Evolutionary conservation across 2,888 invertebrate genomes (phyloP), one percentile per base, ranked within the genome.

Genomic region (Malacosoma neustria): DNA sequence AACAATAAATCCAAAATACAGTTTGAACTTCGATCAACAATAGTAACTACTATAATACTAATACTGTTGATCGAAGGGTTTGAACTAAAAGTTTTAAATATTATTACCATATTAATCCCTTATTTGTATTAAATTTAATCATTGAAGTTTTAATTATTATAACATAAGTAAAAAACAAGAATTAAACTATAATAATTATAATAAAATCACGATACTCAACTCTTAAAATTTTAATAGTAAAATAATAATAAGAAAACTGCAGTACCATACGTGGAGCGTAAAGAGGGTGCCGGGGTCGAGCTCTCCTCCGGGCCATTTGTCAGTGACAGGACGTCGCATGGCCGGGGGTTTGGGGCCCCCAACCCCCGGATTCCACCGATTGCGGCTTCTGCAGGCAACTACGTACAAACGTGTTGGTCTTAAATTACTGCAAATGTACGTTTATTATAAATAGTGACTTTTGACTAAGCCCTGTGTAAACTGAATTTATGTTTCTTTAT

Each of bases 231-330:
- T n/a, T n/a, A n/a, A n/a, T n/a, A n/a, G n/a, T n/a, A n/a, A n/a
- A n/a, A n/a, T n/a, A n/a, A n/a, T n/a, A n/a, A n/a, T 22, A 32
- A 40, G 33, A 13, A 11, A 29, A 13, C 54, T 46, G 37, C 49
- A n/a, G n/a, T 29, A 64, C 54, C 14, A 15, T 42, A 65, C 64
- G 22, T 46, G 54, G 57, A 59, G 57, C 49, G 57, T 64, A 51
- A 57, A 71, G 74, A 73, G 82, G 81, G 82, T 76, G 79, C 66
- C 54, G 67, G 74, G 77, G 80, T 80, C 76, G 76, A 69, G 70
- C 66, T 72, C 75, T 77, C 74, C 81, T 77, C 70, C 80, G 73
- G 74, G 79, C 82, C 82, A 84, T 84, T 84, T 84, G 84, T 84
- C 84, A 82, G 81, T 81, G 82, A 77, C 81, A 82, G 82, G 77